A percentile compares a stretch with the other conserved stretches of the same genome.
Conservation (phyloP, 2,113 vertebrate genomes). For the Paralichthys olivaceus region DNA sequence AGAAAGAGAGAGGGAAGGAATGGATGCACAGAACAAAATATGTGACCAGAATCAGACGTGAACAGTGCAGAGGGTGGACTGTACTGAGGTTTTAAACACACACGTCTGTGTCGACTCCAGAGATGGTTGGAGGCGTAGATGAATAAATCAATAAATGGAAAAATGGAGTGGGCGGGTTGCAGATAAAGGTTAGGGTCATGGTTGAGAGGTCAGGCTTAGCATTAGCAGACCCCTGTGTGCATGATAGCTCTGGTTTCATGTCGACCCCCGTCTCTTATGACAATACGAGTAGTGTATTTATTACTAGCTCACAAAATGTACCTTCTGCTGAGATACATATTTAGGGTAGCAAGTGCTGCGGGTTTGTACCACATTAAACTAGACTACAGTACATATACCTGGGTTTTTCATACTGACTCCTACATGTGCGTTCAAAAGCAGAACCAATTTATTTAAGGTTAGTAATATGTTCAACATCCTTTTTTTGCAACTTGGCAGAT, state of each 20-base stretch:
- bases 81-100: neutral
- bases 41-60: too few relatives aligned
- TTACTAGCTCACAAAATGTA: neutral
- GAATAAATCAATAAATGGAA: constrained; percentile 2
- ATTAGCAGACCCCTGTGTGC: neutral
- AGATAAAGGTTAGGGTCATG: neutral
- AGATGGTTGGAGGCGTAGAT: neutral
- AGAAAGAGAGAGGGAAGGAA: neutral
- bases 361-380: too few relatives aligned
- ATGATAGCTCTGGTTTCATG: neutral
- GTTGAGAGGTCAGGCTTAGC: neutral
- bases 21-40: neutral
- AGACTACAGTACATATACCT: too few relatives aligned
- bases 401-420: neutral
- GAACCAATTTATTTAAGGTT: neutral
- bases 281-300: neutral
- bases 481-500: too few relatives aligned
- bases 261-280: neutral
- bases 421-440: neutral
- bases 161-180: neutral
- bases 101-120: neutral
- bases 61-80: neutral
- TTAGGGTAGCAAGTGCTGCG: too few relatives aligned
- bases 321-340: neutral
- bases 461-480: too few relatives aligned